A percentile compares a stretch with the other conserved stretches of the same genome.
These are phyloP conservation scores for Tichodroma muraria DNA, from an alignment of 2,113 vertebrate species.

Conservation along the genomic window DNA sequence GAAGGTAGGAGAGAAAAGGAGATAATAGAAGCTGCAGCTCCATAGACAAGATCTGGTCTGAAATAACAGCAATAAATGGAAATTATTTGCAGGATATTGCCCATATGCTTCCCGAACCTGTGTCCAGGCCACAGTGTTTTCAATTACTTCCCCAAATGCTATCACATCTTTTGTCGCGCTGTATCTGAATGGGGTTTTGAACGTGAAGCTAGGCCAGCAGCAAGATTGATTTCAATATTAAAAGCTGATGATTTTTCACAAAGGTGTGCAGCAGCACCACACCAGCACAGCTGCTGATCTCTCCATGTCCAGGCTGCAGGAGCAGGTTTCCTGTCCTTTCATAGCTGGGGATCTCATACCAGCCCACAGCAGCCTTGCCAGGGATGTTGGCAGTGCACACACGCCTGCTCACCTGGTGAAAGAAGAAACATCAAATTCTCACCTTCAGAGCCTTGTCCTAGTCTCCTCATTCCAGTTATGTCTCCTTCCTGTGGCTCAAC, in stretches of 20 bases:
- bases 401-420: not conserved
- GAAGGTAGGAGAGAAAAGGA: not conserved
- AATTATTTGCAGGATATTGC: not conserved
- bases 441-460: not conserved
- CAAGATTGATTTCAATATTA: not conserved
- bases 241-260: not conserved
- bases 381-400: not conserved
- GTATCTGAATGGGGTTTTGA: not conserved
- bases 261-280: not conserved
- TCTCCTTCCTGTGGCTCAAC: not conserved
- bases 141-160: not conserved
- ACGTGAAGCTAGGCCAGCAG: not conserved
- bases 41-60: not conserved
- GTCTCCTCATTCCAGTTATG: not conserved
- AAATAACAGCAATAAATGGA: not conserved
- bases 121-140: not conserved
- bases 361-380: not conserved
- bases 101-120: slow-evolving; percentile 7
- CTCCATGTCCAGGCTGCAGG: not conserved
- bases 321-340: not conserved
- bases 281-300: not conserved
- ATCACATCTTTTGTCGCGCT: not conserved
- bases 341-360: not conserved
- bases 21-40: not conserved
- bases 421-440: not conserved